These are phyloP conservation scores for Platyura marginata DNA, from an alignment of 1,140 invertebrate species.

Conservation along the genomic window DNA sequence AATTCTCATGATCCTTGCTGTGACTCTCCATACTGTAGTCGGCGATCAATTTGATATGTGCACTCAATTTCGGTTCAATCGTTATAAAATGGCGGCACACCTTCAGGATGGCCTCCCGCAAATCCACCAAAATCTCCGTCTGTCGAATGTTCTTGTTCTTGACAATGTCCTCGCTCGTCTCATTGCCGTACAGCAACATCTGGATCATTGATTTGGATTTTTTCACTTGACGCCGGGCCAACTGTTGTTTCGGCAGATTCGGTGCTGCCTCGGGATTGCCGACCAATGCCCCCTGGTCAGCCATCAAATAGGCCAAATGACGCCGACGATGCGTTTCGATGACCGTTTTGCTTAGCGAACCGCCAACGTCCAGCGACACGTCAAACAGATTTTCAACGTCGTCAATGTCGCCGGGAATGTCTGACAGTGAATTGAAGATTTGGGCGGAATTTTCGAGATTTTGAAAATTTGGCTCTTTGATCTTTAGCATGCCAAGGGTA, in stretches of 20 bases:
- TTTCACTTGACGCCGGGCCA: constrained; percentile 68
- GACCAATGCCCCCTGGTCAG: constrained; percentile 82
- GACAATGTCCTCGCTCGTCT: constrained; percentile 56
- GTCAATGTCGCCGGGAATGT: constrained; percentile 82
- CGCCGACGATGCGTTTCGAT: constrained; percentile 79
- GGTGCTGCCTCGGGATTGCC: constrained; percentile 73
- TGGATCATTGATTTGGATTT: constrained; percentile 82
- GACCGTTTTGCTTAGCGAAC: constrained; percentile 62
- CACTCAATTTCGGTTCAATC: constrained; percentile 26
- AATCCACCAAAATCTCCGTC: constrained; percentile 82
- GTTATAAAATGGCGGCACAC: constrained; percentile 25
- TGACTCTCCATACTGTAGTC: constrained; percentile 95
- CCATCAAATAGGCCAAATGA: constrained; percentile 90
- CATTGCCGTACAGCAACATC: constrained; percentile 62
- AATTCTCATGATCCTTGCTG: constrained; percentile 82
- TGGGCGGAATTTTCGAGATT: constrained; percentile 82
- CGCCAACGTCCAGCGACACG: constrained; percentile 26
- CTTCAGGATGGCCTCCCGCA: constrained; percentile 84
- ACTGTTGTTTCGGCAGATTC: constrained; percentile 82
- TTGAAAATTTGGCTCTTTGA: constrained; percentile 69
- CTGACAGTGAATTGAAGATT: constrained; percentile 91
- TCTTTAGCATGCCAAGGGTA: constrained; percentile 85
- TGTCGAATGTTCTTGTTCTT: constrained; percentile 96
- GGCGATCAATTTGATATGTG: constrained; percentile 58
- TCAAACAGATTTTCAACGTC: constrained; percentile 52